Evolutionary conservation across 2,797 vertebrate genomes (phyloP).

Genomic region (Anolis apletophallus): DNA sequence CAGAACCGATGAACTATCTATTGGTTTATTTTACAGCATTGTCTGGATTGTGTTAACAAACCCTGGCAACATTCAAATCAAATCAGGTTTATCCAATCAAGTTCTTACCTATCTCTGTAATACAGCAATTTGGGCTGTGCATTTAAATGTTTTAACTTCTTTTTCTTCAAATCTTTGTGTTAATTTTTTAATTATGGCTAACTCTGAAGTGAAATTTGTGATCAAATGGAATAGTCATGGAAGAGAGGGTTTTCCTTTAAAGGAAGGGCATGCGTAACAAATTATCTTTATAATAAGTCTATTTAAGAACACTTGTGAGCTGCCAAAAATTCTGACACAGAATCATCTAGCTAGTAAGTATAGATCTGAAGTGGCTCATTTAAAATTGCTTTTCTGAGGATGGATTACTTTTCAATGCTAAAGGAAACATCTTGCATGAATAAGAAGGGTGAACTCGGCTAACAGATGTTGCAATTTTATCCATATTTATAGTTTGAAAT

Average conservation of each 20-base stretch:
- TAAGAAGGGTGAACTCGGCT: not conserved
- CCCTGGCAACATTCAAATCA: not conserved
- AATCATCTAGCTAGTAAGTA: conserved; percentile 9
- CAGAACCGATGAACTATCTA: not conserved
- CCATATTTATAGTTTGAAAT: not conserved
- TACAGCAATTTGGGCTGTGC: conserved; percentile 31
- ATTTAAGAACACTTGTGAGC: conserved; percentile 29
- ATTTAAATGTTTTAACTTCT: conserved; percentile 42
- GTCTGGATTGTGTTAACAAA: not conserved
- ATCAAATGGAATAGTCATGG: conserved; percentile 55
- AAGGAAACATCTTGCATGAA: conserved; percentile 8
- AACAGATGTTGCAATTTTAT: conserved; percentile 9
- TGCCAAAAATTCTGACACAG: not conserved
- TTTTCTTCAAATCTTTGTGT: conserved; percentile 31
- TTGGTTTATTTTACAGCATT: not conserved
- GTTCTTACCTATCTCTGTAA: fast-evolving
- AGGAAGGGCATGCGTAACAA: conserved; percentile 43
- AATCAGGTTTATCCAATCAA: not conserved
- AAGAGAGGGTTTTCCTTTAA: conserved; percentile 59
- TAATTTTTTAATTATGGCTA: conserved; percentile 64
- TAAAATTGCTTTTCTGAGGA: not conserved
- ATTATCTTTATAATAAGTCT: conserved; percentile 21
- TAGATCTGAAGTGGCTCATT: not conserved
- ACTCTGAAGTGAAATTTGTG: conserved; percentile 45
- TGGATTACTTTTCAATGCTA: not conserved